A percentile compares a stretch with the other conserved stretches of the same genome.
Conservation (phyloP, 2,113 vertebrate species). For the Nothoprocta pentlandii region DNA sequence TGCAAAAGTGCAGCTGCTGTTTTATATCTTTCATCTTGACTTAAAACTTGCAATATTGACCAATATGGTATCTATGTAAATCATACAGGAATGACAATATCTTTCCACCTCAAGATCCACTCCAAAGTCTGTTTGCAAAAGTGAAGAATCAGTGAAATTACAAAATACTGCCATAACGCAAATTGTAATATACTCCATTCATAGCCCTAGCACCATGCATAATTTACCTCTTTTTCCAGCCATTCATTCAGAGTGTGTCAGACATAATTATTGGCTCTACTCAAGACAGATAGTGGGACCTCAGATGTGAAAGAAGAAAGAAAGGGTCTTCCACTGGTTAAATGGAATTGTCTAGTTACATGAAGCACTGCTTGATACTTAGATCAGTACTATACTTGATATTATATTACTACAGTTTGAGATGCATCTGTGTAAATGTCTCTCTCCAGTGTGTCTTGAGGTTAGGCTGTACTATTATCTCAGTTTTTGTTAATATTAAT, state of each 20-base stretch:
- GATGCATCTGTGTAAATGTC: background rate
- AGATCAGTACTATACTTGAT: background rate
- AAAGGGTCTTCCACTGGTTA: rapidly evolving
- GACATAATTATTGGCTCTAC: background rate
- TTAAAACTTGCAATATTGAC: background rate
- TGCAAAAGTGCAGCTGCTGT: background rate
- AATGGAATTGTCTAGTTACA: rapidly evolving
- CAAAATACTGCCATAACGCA: background rate
- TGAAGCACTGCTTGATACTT: background rate
- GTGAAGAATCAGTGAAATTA: background rate
- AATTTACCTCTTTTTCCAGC: background rate
- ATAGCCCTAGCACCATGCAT: background rate
- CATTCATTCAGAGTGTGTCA: background rate
- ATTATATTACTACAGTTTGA: background rate
- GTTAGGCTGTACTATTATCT: background rate
- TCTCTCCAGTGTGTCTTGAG: background rate
- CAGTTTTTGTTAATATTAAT: background rate
- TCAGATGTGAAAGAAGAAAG: background rate
- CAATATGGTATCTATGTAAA: background rate
- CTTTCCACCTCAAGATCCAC: background rate
- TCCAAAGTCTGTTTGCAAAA: background rate
- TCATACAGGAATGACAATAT: background rate
- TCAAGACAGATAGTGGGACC: background rate
- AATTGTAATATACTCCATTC: background rate
- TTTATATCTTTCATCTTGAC: background rate